Conservation (phyloP, 2,797 vertebrate genomes). For the Spinibarbus caldwelli region DNA sequence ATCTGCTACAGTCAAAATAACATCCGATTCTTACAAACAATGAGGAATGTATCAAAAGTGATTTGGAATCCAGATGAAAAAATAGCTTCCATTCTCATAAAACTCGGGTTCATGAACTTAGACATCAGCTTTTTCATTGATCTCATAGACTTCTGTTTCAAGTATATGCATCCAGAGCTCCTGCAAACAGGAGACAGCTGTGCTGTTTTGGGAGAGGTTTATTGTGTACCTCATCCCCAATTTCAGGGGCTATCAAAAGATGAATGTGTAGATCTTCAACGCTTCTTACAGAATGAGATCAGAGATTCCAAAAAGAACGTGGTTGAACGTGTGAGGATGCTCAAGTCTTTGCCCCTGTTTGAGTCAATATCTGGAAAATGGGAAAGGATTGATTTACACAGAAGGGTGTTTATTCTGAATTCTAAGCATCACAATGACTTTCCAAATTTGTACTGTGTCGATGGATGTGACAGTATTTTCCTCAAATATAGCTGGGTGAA, state of each 20-base stretch:
- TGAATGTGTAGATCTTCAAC: conserved; percentile 64
- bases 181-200: conserved; percentile 61
- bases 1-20: conserved; percentile 65
- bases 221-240: conserved; percentile 52
- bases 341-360: conserved; percentile 78
- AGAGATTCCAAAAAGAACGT: conserved; percentile 36
- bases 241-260: conserved; percentile 64
- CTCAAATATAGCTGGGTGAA: conserved; percentile 64
- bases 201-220: conserved; percentile 69
- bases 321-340: conserved; percentile 57
- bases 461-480: conserved; percentile 61
- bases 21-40: conserved; percentile 63
- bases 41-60: conserved; percentile 67
- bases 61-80: neutral
- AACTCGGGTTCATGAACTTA: conserved; percentile 72
- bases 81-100: conserved; percentile 67
- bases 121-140: conserved; percentile 44
- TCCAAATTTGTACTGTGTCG: conserved; percentile 64
- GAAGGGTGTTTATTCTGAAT: conserved; percentile 64
- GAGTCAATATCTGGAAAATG: conserved; percentile 66
- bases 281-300: conserved; percentile 65
- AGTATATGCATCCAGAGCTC: conserved; percentile 53
- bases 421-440: conserved; percentile 2
- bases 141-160: accelerated
- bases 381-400: conserved; percentile 64